Conservation (phyloP, 2,888 invertebrate genomes). For the Ecdyonurus torrentis region DNA sequence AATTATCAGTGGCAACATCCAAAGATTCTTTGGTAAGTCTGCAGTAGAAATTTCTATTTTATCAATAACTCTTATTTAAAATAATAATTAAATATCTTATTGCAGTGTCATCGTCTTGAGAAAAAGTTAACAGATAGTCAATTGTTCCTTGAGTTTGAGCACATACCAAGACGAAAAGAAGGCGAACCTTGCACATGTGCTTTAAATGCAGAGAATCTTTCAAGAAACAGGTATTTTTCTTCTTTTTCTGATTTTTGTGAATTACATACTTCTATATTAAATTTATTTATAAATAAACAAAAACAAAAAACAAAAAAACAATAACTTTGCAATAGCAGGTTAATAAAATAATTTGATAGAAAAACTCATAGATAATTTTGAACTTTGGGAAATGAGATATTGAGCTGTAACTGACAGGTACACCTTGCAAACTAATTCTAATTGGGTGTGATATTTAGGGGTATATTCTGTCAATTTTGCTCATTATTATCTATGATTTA, state of each 20-base stretch:
- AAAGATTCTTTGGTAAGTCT: conserved; percentile 59
- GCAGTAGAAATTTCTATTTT: not conserved
- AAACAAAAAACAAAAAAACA: too few species aligned
- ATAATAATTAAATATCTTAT: conserved; percentile 15
- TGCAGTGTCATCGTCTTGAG: conserved; percentile 44
- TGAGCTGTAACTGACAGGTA: too few species aligned
- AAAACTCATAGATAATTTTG: too few species aligned
- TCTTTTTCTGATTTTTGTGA: not conserved
- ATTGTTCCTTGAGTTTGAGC: conserved; percentile 69
- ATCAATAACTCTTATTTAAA: too few species aligned
- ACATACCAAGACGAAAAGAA: conserved; percentile 55
- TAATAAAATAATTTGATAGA: too few species aligned
- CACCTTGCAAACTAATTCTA: too few species aligned
- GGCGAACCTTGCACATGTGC: conserved; percentile 57
- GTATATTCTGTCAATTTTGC: too few species aligned
- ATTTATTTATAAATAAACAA: too few species aligned
- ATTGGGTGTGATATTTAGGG: too few species aligned
- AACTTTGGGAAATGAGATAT: too few species aligned
- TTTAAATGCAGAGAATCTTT: conserved; percentile 45
- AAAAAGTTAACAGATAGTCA: conserved; percentile 54
- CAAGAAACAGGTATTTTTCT: conserved; percentile 27
- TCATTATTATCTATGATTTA: too few species aligned
- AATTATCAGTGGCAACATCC: conserved; percentile 52
- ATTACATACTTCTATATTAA: not conserved
- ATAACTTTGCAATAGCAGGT: too few species aligned